Conservation (phyloP, 2,113 vertebrate species). For the Gyps fulvus region DNA sequence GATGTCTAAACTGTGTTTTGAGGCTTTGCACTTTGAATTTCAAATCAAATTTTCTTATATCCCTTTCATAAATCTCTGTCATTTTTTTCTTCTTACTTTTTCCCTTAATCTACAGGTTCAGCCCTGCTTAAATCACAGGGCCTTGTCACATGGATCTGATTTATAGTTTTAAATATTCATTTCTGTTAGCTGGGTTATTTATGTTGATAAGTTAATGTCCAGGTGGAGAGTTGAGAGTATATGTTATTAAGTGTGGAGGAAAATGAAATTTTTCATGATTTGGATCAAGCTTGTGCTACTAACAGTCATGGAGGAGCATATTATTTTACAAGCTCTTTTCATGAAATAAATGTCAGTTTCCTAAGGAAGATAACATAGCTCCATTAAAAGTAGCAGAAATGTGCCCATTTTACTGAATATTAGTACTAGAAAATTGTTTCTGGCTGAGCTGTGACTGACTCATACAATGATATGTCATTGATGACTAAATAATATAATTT, state of each 20-base stretch:
- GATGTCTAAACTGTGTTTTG: neutral
- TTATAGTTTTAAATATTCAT: neutral
- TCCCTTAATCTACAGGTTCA: neutral
- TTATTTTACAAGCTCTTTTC: neutral
- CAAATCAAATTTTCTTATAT: neutral
- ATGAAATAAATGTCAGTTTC: neutral
- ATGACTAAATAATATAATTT: neutral
- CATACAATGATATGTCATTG: neutral
- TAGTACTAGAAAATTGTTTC: neutral
- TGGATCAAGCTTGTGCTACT: neutral
- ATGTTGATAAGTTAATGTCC: neutral
- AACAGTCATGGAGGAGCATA: fast-evolving
- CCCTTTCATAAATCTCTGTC: neutral
- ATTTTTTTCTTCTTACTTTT: neutral
- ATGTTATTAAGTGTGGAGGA: neutral
- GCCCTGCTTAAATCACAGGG: neutral
- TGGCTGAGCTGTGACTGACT: neutral
- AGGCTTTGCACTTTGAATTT: neutral
- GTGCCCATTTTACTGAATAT: neutral
- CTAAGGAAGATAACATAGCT: neutral
- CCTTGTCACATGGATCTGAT: neutral
- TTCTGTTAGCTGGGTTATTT: neutral
- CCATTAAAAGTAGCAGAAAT: neutral
- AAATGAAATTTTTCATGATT: neutral
- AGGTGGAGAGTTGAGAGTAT: neutral